A percentile compares a stretch with the other conserved stretches of the same genome.
These are phyloP conservation scores for Zaprionus vittiger DNA, from an alignment of 1,140 invertebrate species.

Conservation along the genomic window DNA sequence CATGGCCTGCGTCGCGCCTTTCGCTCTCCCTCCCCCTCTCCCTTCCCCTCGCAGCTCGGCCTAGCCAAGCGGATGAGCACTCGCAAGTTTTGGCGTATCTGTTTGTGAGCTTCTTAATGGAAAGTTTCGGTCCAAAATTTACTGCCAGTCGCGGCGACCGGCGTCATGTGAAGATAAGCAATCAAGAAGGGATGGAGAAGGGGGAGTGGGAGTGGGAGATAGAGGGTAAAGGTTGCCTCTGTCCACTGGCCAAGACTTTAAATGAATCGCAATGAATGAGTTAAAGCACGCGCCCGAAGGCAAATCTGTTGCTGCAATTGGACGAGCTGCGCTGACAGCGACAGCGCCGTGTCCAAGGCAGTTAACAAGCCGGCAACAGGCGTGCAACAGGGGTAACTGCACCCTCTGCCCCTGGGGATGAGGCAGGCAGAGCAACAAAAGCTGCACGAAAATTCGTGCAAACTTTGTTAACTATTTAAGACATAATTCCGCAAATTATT, in stretches of 20 bases:
- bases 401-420: too few species aligned
- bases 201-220: neutral
- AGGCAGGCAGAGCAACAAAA: constrained; percentile 23
- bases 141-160: constrained; percentile 59
- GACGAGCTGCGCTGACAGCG: neutral
- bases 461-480: constrained; percentile 83
- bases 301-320: neutral
- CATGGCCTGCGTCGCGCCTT: constrained; percentile 59
- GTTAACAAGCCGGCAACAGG: constrained; percentile 47
- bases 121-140: constrained; percentile 75
- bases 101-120: constrained; percentile 82
- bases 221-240: neutral
- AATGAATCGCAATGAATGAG: constrained; percentile 43
- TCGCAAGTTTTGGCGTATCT: constrained; percentile 74
- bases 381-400: constrained; percentile 28
- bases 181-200: constrained; percentile 4
- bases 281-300: constrained; percentile 34
- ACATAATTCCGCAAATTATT: constrained; percentile 83
- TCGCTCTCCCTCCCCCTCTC: neutral
- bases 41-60: neutral
- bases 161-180: constrained; percentile 80
- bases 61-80: constrained; percentile 51
- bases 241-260: constrained; percentile 50
- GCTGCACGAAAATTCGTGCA: constrained; percentile 63
- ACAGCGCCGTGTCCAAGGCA: constrained; percentile 17